Evolutionary conservation across 2,888 invertebrate species (phyloP).

Genomic region (Scaptomyza caliginosa): DNA sequence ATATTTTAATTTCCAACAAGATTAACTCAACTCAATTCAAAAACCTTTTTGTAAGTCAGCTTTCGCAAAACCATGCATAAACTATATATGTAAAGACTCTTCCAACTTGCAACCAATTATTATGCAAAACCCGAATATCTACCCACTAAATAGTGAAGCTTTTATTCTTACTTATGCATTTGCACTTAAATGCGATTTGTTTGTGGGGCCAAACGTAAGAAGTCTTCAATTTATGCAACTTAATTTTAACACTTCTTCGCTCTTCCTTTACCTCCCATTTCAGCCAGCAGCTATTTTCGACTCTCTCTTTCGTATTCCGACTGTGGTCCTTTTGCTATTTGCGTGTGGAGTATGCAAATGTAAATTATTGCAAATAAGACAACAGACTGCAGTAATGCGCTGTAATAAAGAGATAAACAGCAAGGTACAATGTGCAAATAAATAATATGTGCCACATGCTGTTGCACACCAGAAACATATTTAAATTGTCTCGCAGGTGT

Average conservation of each 20-base stretch:
- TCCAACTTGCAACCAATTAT: conserved; percentile 32
- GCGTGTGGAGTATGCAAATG: conserved; percentile 46
- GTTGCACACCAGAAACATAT: conserved; percentile 15
- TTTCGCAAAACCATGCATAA: neutral
- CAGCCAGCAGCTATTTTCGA: conserved; percentile 4
- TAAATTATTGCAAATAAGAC: conserved; percentile 60
- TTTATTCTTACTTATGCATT: conserved; percentile 34
- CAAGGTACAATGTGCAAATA: conserved; percentile 27
- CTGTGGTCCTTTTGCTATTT: conserved; percentile 10
- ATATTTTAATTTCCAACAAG: neutral
- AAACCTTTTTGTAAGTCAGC: neutral
- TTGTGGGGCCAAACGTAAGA: conserved; percentile 24
- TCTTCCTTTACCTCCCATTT: neutral
- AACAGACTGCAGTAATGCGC: conserved; percentile 48
- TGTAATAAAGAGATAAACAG: conserved; percentile 48
- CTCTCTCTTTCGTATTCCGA: conserved; percentile 5
- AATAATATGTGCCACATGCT: conserved; percentile 44
- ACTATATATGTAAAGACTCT: neutral
- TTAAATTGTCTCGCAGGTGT: conserved; percentile 13
- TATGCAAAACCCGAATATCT: conserved; percentile 37
- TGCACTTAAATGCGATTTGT: conserved; percentile 46
- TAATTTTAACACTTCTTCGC: conserved; percentile 27
- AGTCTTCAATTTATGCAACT: conserved; percentile 45
- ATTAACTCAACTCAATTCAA: too few species aligned
- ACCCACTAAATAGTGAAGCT: conserved; percentile 14